A percentile compares a stretch with the other conserved stretches of the same genome.
Conservation (phyloP, 2,113 vertebrate species). For the Spilogale gracilis region DNA sequence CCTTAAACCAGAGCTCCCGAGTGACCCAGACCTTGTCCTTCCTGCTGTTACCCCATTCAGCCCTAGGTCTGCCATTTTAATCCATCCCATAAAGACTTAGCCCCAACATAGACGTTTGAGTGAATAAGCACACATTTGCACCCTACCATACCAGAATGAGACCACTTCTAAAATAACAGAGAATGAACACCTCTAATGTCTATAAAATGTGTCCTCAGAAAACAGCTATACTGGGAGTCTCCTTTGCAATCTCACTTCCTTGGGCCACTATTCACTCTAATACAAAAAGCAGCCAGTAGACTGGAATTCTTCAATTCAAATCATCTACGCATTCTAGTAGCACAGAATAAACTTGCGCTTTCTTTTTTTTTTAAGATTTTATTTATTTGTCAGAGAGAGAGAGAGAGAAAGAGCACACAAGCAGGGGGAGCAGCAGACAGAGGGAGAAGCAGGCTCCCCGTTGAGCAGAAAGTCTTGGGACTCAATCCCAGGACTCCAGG, state of each 20-base stretch:
- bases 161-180: neutral
- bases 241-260: neutral
- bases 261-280: neutral
- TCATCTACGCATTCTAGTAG: neutral
- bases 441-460: too few relatives aligned
- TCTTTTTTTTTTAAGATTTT: too few relatives aligned
- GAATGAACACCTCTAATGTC: neutral
- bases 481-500: too few relatives aligned
- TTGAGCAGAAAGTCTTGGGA: too few relatives aligned
- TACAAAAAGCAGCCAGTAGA: neutral
- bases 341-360: neutral
- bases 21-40: neutral
- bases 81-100: neutral
- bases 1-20: neutral
- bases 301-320: constrained; percentile 14
- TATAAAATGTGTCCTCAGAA: neutral
- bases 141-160: neutral
- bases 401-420: too few relatives aligned
- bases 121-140: neutral
- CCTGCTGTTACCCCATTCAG: neutral
- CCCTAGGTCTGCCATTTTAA: neutral
- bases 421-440: too few relatives aligned
- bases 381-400: too few relatives aligned
- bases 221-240: neutral
- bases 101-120: neutral